Evolutionary conservation across 2,113 vertebrate species (phyloP).

Genomic region (Hemichromis elongatus): DNA sequence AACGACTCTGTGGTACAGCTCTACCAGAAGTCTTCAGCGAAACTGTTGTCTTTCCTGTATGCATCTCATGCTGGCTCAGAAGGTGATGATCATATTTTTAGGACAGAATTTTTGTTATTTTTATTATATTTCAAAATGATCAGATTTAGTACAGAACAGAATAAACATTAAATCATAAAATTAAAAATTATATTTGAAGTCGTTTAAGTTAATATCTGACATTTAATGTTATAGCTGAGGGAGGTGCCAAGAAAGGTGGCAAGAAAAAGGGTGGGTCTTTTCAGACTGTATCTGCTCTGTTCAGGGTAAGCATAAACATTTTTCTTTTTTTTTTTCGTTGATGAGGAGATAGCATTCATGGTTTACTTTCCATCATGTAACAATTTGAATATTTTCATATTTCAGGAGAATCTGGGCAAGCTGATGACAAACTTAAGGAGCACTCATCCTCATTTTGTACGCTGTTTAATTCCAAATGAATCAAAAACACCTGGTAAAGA

Average conservation of each 20-base stretch:
- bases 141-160: background rate
- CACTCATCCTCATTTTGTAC: constrained; percentile 95
- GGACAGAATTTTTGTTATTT: background rate
- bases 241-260: constrained; percentile 55
- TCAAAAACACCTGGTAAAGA: constrained; percentile 76
- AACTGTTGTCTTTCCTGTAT: constrained; percentile 62
- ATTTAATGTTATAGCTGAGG: constrained; percentile 45
- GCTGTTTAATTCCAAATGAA: constrained; percentile 93
- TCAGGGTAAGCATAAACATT: constrained; percentile 4
- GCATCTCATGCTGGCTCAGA: constrained; percentile 49
- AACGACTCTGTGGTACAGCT: too few species aligned
- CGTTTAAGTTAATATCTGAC: background rate
- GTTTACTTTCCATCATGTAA: background rate
- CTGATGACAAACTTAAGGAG: constrained; percentile 88
- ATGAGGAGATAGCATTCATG: background rate
- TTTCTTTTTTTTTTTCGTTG: background rate
- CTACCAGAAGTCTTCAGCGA: constrained; percentile 65
- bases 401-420: constrained; percentile 70
- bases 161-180: background rate
- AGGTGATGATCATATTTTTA: constrained; percentile 6
- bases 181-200: background rate
- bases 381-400: background rate
- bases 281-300: constrained; percentile 54
- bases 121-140: background rate
- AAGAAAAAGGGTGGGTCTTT: constrained; percentile 64